Evolutionary conservation across 2,113 vertebrate genomes (phyloP), one percentile per base, ranked within the genome.

Genomic region (Perccottus glenii): DNA sequence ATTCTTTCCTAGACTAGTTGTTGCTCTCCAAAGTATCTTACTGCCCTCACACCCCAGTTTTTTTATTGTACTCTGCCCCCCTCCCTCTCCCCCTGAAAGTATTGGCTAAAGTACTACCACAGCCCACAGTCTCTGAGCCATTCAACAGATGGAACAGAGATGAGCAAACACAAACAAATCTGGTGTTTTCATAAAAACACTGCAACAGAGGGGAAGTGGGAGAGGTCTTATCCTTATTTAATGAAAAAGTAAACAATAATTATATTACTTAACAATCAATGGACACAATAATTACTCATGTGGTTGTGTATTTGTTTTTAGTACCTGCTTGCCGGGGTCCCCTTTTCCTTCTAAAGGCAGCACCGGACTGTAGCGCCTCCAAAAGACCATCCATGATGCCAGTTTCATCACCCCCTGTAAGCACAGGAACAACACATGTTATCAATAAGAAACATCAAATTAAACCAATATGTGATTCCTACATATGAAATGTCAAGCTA

Each of bases 281-380:
- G 3, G 49, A 60, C 50, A 70, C 1, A 64, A 78, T 56, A 27
- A 27, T 27, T 27, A 27, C 19, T 27, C 19, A 27, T 27, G 19
- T 27, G 19, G 46, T 80, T 56, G 49, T 15, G 4, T 52, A 51
- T 77, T 12, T 57, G 60, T 51, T 57, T 55, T 10, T 27, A 60
- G 60, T 89, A 91, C 93, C 92, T 87, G 93, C 92, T 91, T 93
- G 95, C 7, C 94, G 77, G 0, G 82, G 93, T 78, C 83, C 94
- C 87, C 95, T 90, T 84, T 94, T 95, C 49, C 77, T 62, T 58
- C 70, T 87, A 92, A 96, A 95, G 14, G 94, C 94, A 53, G 95
- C 87, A 0, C 93, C 84, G 0, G 94, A 92, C 77, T 93, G 91
- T 82, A 94, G 83, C 0, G 92, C 94, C 87, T 93, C 94, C 83